Base-by-base conservation (phyloP, 2,113 vertebrate species). In the Coptodon bakossiorum region DNA sequence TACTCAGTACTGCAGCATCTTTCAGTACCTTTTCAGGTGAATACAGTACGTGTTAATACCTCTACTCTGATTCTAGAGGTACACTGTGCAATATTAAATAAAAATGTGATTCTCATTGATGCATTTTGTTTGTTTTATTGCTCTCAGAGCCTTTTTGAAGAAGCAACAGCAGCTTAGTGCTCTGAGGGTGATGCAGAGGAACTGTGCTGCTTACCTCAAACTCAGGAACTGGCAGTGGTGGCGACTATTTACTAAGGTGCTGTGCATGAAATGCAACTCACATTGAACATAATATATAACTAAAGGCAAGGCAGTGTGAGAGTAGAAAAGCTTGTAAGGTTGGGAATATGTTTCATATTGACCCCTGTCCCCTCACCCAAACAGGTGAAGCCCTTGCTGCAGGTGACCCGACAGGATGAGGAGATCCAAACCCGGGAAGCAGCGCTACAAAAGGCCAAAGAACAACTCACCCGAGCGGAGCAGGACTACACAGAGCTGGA, bases 211-310 rank as follows among this genome's bases (percentile, higher is more conserved):
- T 43, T 98, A 98, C 94, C 98, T 98, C 86, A 98, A 98, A 90
- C 96, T 98, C 84, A 94, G 97, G 61, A 97, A 98, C 95, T 98
- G 98, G 98, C 98, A 98, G 88, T 98, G 98, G 98, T 98, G 98
- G 98, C 95, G 98, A 6, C 96, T 98, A 27, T 98, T 98, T 91
- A 98, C 95, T 80, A 98, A 98, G 97, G 98, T 98, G 92, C 22
- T 34, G 54, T 82, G 48, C 38, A 6, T 57, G 6, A 82, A 76
- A 63, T 34, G n/a, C n/a, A 57, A 45, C 56, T 73, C 52, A 85
- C 50, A 34, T 12, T 36, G n/a, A 31, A 59, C 12, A 9, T 31
- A 31, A 61, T 34, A 9, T 76, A n/a, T 19, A 54, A 63, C 34
- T 22, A n/a, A 76, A 61, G 6, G 7, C 73, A 78, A 59, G 27